Conservation (phyloP, 1,140 invertebrate species). For the Drosophila fuyamai region DNA sequence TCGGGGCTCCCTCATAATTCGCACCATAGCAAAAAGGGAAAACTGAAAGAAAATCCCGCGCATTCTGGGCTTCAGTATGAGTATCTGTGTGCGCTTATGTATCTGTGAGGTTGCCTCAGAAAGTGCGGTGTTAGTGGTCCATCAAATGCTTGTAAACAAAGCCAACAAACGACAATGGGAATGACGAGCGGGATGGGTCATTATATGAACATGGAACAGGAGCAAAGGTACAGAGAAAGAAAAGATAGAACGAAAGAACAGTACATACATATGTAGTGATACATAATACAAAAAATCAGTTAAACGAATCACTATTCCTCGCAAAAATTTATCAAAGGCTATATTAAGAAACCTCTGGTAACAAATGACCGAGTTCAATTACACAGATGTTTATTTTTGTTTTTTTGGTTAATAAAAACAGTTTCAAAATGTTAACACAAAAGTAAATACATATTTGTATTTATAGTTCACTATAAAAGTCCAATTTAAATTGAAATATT, state of each 20-base stretch:
- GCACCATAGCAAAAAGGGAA: conserved; percentile 14
- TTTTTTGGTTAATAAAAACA: too few relatives aligned
- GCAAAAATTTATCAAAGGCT: too few relatives aligned
- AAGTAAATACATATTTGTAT: too few relatives aligned
- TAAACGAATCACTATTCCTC: too few relatives aligned
- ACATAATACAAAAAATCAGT: background rate
- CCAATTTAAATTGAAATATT: background rate
- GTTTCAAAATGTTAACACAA: too few relatives aligned
- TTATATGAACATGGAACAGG: conserved; percentile 30
- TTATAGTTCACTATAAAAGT: background rate
- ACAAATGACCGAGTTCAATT: too few relatives aligned
- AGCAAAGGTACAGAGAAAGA: background rate
- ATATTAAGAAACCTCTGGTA: too few relatives aligned
- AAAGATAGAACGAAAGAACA: background rate
- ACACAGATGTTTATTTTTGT: too few relatives aligned
- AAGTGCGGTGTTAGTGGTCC: conserved; percentile 73
- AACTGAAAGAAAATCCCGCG: conserved; percentile 63
- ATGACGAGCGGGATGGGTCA: conserved; percentile 43
- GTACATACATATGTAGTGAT: too few relatives aligned
- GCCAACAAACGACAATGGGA: conserved; percentile 67
- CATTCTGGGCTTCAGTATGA: conserved; percentile 32
- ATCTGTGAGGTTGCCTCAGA: conserved; percentile 27
- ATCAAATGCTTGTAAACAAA: conserved; percentile 82
- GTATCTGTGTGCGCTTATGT: conserved; percentile 30
- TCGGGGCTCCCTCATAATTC: conserved; percentile 55